Base-by-base conservation (phyloP, 2,113 vertebrate species). In the Stegastes partitus region DNA sequence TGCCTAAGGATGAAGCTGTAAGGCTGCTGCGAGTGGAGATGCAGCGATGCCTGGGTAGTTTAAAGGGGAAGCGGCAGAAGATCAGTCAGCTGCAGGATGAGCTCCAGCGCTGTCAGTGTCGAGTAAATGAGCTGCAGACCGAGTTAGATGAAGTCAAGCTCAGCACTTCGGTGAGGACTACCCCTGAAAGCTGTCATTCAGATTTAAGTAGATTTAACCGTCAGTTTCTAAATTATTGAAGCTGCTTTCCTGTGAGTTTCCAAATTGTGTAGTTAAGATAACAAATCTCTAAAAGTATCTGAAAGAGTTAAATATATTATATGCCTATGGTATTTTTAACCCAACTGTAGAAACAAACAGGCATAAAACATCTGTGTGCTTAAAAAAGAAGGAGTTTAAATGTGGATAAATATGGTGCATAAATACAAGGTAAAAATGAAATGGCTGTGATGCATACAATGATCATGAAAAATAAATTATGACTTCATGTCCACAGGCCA, bases 51-150 rank as follows among this genome's bases (percentile, higher is more conserved):
- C 91, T 99, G 79, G 87, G 55, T 12, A 96, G 95, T 85, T 94
- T 98, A 89, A 97, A 96, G 55, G 89, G 87, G 55, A 99, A 99
- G 80, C 93, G 97, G 22, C 95, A 90, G 23, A 95, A 95, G 82
- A 92, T 99, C 85, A 87, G 88, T 62, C 95, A 94, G 79, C 86
- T 98, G 65, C 96, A 97, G 77, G 95, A 92, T 55, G 94, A 96
- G 49, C 95, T 97, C 64, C 95, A 93, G 65, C 92, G 76, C 62
- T 92, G 91, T 55, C 94, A 83, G 53, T 80, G 83, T 78, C 93
- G 74, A 50, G 78, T 89, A 0, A 93, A 94, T 26, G 91, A 95
- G 82, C 91, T 96, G 45, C 90, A 92, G 81, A 94, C 91, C 0
- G 85, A 94, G 75, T 63, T 91, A n/a, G 85, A 95, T 25, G 95